These are phyloP conservation scores for Sericinus montela DNA, from an alignment of 2,888 invertebrate species.

Conservation along the genomic window DNA sequence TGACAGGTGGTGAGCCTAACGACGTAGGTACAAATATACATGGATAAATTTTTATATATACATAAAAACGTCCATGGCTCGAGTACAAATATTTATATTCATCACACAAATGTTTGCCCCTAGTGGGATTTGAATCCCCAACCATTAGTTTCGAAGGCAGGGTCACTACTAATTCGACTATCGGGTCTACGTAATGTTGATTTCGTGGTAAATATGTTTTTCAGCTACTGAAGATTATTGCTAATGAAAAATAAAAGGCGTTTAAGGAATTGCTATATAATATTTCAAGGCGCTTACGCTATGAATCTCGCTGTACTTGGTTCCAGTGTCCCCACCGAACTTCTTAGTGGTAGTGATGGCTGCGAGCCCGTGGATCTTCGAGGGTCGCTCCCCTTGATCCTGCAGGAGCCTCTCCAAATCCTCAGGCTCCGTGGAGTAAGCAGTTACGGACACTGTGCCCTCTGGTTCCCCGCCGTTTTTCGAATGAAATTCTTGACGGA, in stretches of 20 bases:
- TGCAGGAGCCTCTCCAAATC: slow-evolving; percentile 67
- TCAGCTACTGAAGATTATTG: not conserved
- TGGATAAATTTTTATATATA: too few relatives aligned
- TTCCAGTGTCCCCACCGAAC: slow-evolving; percentile 66
- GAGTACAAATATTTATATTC: too few relatives aligned
- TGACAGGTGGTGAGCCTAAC: too few relatives aligned
- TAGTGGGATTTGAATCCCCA: too few relatives aligned
- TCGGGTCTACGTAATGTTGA: too few relatives aligned
- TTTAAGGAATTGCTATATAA: slow-evolving; percentile 5
- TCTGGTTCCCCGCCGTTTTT: slow-evolving; percentile 84
- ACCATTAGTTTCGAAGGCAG: too few relatives aligned
- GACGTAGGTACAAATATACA: too few relatives aligned
- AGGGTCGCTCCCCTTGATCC: slow-evolving; percentile 54
- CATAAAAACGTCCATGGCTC: too few relatives aligned
- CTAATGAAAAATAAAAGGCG: slow-evolving; percentile 8
- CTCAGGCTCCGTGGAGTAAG: slow-evolving; percentile 83
- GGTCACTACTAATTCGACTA: too few relatives aligned
- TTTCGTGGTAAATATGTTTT: not conserved
- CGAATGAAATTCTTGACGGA: slow-evolving; percentile 83
- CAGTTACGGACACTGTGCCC: slow-evolving; percentile 84
- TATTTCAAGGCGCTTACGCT: slow-evolving; percentile 43
- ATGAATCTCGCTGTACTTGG: slow-evolving; percentile 50
- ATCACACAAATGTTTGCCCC: too few relatives aligned
- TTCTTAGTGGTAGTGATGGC: slow-evolving; percentile 70
- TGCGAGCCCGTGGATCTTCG: slow-evolving; percentile 65